Conservation (phyloP, 2,113 vertebrate genomes). For the Chloropsis hardwickii region DNA sequence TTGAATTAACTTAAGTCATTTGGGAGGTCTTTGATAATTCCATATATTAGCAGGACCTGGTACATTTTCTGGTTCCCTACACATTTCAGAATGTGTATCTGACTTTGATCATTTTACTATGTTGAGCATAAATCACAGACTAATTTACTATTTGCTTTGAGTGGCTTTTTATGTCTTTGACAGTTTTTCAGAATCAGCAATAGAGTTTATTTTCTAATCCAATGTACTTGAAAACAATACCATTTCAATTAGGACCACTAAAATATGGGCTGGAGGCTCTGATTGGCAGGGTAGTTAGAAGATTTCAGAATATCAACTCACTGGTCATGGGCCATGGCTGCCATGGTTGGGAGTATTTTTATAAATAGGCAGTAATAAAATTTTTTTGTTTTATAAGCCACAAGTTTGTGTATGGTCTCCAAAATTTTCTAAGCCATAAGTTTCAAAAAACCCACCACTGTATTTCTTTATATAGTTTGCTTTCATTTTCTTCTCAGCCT, state of each 20-base stretch:
- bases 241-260: neutral
- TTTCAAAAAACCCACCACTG: neutral
- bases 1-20: constrained; percentile 61
- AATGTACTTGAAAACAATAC: neutral
- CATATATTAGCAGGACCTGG: constrained; percentile 28
- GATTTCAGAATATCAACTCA: neutral
- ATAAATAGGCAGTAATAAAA: neutral
- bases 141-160: constrained; percentile 65
- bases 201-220: constrained; percentile 7
- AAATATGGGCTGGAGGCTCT: neutral
- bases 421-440: neutral
- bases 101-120: constrained; percentile 61
- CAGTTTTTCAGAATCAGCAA: constrained; percentile 24
- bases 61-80: constrained; percentile 42
- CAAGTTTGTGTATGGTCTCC: neutral
- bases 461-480: neutral
- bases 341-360: neutral
- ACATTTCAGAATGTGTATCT: constrained; percentile 35
- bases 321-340: neutral
- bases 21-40: constrained; percentile 67
- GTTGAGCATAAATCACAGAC: constrained; percentile 55
- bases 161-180: constrained; percentile 15
- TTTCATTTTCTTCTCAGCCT: neutral
- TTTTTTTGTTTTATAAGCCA: neutral
- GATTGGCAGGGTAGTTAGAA: neutral